Base-by-base conservation (phyloP, 2,888 invertebrate genomes). In the Venustoraphidia nigricollis region DNA sequence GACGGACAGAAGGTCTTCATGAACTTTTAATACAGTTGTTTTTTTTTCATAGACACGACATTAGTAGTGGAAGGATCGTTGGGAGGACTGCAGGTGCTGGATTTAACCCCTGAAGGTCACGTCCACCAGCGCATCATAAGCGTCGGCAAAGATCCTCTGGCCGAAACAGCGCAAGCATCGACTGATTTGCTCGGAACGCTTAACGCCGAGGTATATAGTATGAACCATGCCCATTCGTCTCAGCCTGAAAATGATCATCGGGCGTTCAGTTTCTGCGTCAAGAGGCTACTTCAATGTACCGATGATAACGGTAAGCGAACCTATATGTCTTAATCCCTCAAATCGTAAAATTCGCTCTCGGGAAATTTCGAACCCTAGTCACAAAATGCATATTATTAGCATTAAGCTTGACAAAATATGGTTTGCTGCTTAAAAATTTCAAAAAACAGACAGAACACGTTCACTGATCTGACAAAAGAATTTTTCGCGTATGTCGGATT, bases 11-110 rank as follows among this genome's bases (percentile, higher is more conserved):
- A 17, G 4, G 4, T 17, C 3, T 17, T 2, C 4, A 17, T 4
- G 17, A 17, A 17, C 17, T 17, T 17, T 17, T 17, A 17, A 17
- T 17, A 27, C 27, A 27, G 27, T 6, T 41, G 13, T 8, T 36
- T 49, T 48, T 11, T 51, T 52, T 40, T 49, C 50, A n/a, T 50
- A 61, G 62, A 52, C 50, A 55, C 56, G 17, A 58, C 70, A 52
- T 66, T 86, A 51, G 72, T 77, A 46, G 80, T 91, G 51, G 76
- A 83, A 59, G 95, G 95, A 1, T 92, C 91, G 1, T 72, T 96
- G 46, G 94, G 94, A 52, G 95, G 95, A 9, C 75, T 95, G 54
- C 94, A 94, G 67, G 79, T 88, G 54, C 72, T 92, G 52, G 90
- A 95, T 65, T 79, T 94, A 58, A 91, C 91, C 14, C 80, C 84